Evolutionary conservation across 2,888 invertebrate genomes (phyloP).

Genomic region (Hirudinaria manillensis): DNA sequence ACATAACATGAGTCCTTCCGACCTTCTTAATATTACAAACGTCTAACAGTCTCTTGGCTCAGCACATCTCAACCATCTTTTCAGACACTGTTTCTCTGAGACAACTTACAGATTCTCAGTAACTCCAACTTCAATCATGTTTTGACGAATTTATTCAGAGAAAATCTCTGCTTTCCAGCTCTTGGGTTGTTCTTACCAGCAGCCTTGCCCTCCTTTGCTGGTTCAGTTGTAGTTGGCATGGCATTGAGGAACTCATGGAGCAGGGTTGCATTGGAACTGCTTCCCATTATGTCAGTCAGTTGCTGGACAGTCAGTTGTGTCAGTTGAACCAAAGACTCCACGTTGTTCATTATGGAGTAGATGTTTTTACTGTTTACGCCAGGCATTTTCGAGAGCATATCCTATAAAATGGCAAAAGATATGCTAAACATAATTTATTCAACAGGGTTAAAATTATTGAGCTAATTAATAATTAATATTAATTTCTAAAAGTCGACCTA

Average conservation of each 20-base stretch:
- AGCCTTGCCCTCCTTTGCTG: not conserved
- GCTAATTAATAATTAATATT: not conserved
- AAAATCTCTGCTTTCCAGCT: not conserved
- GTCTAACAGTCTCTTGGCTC: too few relatives aligned
- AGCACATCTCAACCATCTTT: too few relatives aligned
- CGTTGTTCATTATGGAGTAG: slow-evolving; percentile 68
- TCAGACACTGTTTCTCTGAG: too few relatives aligned
- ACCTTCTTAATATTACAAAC: too few relatives aligned
- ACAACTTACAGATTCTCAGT: too few relatives aligned
- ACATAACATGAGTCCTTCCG: too few relatives aligned
- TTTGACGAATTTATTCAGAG: not conserved
- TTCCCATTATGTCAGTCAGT: slow-evolving; percentile 67
- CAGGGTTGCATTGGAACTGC: slow-evolving; percentile 49
- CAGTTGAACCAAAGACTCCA: slow-evolving; percentile 62
- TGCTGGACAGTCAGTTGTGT: slow-evolving; percentile 61
- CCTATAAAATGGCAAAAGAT: slow-evolving; percentile 49
- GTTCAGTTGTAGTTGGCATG: slow-evolving; percentile 46
- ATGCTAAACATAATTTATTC: not conserved
- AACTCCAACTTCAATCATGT: not conserved
- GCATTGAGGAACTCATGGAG: slow-evolving; percentile 56
- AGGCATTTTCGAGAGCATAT: slow-evolving; percentile 77
- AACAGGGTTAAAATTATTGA: not conserved
- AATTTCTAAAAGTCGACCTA: not conserved
- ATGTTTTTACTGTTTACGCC: slow-evolving; percentile 83
- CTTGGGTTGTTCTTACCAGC: not conserved